Base-by-base conservation (phyloP, 2,113 vertebrate genomes). In the Ardeotis arabs region DNA sequence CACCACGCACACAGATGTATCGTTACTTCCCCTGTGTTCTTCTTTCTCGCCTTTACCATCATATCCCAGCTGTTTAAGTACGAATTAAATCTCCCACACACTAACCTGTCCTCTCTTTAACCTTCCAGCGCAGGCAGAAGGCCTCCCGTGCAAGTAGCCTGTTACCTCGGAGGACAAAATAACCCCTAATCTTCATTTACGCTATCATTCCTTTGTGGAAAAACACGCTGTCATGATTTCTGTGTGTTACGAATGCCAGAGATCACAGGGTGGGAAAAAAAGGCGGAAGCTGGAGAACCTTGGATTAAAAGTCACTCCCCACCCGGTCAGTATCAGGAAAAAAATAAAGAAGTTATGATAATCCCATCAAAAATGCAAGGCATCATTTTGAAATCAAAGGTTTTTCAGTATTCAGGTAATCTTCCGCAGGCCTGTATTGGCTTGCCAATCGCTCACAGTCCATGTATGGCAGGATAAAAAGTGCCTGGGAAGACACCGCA, bases 41-140 rank as follows among this genome's bases (percentile, higher is more conserved):
- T 76, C 81, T 41, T 72, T 77, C 74, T 93, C 1, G 33, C 76
- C 83, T 82, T 86, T 72, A 52, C 53, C 85, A 70, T 74, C 67
- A 33, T 52, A 91, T 68, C 83, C 77, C 84, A 45, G 62, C 60
- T 89, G 84, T 66, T 93, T 91, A 92, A 90, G 69, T 19, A 62
- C 5, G 15, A 93, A 91, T 93, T 96, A 95, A 47, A 87, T 92
- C 91, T 66, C 90, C 86, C 87, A 76, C 92, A 73, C 94, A 95
- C 96, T 82, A 72, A 90, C 94, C 86, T 92, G 95, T 83, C 89
- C 92, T 92, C 49, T 87, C 77, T 76, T 84, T 87, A 93, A 93
- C 90, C 96, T 96, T 75, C 80, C 62, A 84, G 62, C 33, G 69
- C 73, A 82, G 83, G 83, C 4, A 1, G 77, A 90, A 93, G 86